phyloP scores from a whole-genome alignment of 2,113 vertebrate genomes.

The Hydropotes inermis region DNA sequence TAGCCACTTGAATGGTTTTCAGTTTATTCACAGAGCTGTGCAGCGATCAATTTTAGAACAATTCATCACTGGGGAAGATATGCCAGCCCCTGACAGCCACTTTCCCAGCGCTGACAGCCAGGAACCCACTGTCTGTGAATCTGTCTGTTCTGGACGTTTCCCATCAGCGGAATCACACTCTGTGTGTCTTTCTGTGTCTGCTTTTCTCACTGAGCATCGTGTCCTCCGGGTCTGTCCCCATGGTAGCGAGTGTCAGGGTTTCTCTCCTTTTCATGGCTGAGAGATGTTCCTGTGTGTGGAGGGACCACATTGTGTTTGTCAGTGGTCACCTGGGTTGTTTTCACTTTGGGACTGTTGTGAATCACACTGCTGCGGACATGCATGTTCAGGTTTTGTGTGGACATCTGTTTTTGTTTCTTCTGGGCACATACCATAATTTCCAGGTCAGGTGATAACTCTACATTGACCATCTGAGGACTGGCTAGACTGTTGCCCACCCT shows the following conservation, averaged over 20 bases:
- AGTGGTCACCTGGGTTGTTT: not conserved
- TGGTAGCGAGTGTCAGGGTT: accelerated
- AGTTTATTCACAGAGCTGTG: not conserved
- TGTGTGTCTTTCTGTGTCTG: not conserved
- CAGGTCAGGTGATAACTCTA: not conserved
- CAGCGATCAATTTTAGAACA: not conserved
- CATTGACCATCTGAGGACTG: too few species aligned
- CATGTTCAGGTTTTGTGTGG: not conserved
- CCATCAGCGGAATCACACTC: accelerated
- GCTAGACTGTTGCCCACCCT: not conserved
- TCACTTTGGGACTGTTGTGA: not conserved
- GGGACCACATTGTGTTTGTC: not conserved
- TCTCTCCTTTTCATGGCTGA: not conserved
- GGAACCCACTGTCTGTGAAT: not conserved
- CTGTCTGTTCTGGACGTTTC: not conserved
- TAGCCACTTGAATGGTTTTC: not conserved
- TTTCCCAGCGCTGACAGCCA: too few species aligned
- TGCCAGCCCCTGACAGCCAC: not conserved
- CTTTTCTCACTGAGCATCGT: not conserved
- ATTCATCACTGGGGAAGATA: not conserved
- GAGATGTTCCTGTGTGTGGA: too few species aligned
- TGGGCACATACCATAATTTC: too few species aligned
- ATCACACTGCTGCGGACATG: not conserved
- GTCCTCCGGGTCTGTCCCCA: not conserved
- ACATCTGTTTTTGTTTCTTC: not conserved